Percentiles rank a stretch among this genome's conserved stretches.
phyloP scores from a whole-genome alignment of 1,140 invertebrate genomes.

The Lanistes nyassanus region DNA sequence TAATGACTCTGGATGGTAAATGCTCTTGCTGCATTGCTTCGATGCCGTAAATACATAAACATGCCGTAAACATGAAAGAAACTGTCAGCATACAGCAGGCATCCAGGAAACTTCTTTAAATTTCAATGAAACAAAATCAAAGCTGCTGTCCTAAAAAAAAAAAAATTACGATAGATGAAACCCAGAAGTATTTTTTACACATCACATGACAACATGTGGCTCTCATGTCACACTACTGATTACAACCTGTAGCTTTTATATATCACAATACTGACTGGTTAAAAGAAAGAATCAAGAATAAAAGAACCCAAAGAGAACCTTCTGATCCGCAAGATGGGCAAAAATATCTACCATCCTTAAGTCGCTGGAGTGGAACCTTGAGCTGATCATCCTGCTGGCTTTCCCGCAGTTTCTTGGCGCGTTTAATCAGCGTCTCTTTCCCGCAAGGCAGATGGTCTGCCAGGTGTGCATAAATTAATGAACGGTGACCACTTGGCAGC shows the following conservation, averaged over 20 bases:
- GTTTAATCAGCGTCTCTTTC: slow-evolving; percentile 76
- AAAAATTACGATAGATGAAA: too few relatives aligned
- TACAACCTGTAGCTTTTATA: background rate
- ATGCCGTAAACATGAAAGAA: too few relatives aligned
- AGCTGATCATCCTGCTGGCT: slow-evolving; percentile 72
- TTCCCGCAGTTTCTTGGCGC: slow-evolving; percentile 75
- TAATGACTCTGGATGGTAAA: background rate
- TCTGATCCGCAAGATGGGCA: too few relatives aligned
- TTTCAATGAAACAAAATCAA: too few relatives aligned
- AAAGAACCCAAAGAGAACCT: background rate
- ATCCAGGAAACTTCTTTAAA: too few relatives aligned
- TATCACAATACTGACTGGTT: too few relatives aligned
- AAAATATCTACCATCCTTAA: slow-evolving; percentile 57
- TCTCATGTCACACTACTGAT: too few relatives aligned
- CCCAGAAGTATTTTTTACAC: too few relatives aligned
- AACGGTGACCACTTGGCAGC: slow-evolving; percentile 64
- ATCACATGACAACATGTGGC: background rate
- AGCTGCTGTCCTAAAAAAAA: too few relatives aligned
- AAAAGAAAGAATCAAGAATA: too few relatives aligned
- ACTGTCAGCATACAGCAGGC: too few relatives aligned
- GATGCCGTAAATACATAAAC: too few relatives aligned
- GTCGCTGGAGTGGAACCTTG: slow-evolving; percentile 68
- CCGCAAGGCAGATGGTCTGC: slow-evolving; percentile 74
- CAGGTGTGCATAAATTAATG: slow-evolving; percentile 74
- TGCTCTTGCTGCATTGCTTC: background rate